phyloP scores from a whole-genome alignment of 64 coral and sea anemone species.

The Stichodactyla helianthus region DNA sequence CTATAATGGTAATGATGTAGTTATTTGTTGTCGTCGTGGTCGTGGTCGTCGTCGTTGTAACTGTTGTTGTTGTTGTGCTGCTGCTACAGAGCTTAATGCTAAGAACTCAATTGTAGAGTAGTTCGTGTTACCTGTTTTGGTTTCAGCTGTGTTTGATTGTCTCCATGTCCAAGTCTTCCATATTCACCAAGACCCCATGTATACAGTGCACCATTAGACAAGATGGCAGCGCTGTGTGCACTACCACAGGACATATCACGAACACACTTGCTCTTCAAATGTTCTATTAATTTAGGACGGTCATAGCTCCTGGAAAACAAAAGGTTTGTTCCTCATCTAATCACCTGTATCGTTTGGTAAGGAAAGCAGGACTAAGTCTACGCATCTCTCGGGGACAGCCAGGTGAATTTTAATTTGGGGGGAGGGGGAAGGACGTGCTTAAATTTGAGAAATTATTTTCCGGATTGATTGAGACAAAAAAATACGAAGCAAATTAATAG shows the following conservation, averaged over 20 bases:
- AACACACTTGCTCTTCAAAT: constrained; percentile 79
- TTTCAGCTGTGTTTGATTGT: constrained; percentile 70
- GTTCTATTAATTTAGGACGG: constrained; percentile 69
- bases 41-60: neutral
- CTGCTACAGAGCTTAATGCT: too few relatives aligned
- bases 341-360: too few relatives aligned
- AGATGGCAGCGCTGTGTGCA: constrained; percentile 83
- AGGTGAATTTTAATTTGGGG: too few relatives aligned
- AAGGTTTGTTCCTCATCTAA: neutral
- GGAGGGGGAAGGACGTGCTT: too few relatives aligned
- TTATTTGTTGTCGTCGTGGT: too few relatives aligned
- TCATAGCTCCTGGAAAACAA: constrained; percentile 69
- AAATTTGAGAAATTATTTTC: too few relatives aligned
- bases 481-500: too few relatives aligned
- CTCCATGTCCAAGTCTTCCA: constrained; percentile 91
- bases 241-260: constrained; percentile 93
- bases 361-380: neutral
- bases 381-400: too few relatives aligned
- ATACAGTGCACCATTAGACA: constrained; percentile 70
- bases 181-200: constrained; percentile 97
- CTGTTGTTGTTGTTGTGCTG: too few relatives aligned
- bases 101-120: neutral
- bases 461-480: too few relatives aligned
- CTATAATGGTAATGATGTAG: too few relatives aligned
- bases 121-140: constrained; percentile 64